Conservation (phyloP, 1,140 invertebrate genomes). For the Musca domestica region DNA sequence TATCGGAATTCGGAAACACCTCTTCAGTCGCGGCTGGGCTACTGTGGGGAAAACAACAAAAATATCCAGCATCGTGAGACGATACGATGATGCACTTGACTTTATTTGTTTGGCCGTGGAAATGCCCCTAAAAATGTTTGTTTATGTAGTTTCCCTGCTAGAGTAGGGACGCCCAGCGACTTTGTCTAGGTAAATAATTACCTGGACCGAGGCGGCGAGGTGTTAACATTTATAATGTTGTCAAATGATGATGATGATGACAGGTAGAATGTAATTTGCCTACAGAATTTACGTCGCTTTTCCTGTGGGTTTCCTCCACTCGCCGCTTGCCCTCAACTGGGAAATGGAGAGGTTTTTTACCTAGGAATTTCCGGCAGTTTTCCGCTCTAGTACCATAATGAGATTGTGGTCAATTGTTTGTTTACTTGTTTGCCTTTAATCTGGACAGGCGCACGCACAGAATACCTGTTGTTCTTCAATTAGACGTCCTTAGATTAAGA, state of each 20-base stretch:
- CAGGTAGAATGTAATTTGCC: conserved; percentile 2
- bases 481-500: neutral
- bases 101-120: neutral
- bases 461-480: conserved; percentile 9
- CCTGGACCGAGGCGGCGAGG: neutral
- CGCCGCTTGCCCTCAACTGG: neutral
- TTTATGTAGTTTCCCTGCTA: conserved; percentile 2
- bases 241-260: neutral
- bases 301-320: neutral
- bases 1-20: neutral
- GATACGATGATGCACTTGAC: neutral
- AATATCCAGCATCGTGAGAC: neutral
- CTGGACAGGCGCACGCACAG: neutral
- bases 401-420: conserved; percentile 12
- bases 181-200: conserved; percentile 1
- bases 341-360: neutral
- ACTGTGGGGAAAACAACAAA: neutral
- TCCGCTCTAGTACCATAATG: neutral
- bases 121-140: conserved; percentile 8
- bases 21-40: neutral
- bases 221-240: neutral
- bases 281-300: neutral
- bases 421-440: no score
- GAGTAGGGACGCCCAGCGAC: neutral
- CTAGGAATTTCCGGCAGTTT: neutral